phyloP scores from a whole-genome alignment of 2,797 vertebrate genomes.

The Bradypodion pumilum region DNA sequence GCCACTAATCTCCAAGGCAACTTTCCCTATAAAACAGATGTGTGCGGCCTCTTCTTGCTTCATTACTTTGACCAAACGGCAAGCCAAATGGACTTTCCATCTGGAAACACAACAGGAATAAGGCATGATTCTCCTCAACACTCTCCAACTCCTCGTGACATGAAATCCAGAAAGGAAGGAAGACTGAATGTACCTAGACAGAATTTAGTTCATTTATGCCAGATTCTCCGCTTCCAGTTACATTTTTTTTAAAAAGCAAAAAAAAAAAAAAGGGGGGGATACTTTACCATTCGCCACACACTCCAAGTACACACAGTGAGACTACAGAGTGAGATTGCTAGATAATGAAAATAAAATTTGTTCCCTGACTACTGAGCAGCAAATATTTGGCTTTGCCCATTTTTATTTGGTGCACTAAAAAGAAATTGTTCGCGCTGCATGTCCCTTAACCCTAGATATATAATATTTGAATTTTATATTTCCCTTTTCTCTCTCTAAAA shows the following conservation, averaged over 20 bases:
- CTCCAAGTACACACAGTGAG: not conserved
- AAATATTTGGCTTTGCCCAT: constrained; percentile 4
- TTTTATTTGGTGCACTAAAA: constrained; percentile 13
- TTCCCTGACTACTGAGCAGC: not conserved
- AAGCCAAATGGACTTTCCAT: constrained; percentile 42
- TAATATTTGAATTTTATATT: not conserved
- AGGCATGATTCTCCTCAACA: not conserved
- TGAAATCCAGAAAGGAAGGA: constrained; percentile 8
- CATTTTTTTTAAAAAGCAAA: not conserved
- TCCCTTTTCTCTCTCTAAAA: constrained; percentile 1
- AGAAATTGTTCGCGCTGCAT: not conserved
- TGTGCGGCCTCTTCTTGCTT: constrained; percentile 12
- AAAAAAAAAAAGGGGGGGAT: not conserved
- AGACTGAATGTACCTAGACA: not conserved
- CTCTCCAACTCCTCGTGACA: not conserved
- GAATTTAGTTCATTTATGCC: not conserved
- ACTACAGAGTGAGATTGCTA: not conserved
- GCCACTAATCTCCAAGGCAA: not conserved
- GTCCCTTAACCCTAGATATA: not conserved
- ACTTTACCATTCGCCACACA: constrained; percentile 5
- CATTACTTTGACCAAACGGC: constrained; percentile 27
- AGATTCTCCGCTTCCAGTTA: not conserved
- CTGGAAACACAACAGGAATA: constrained; percentile 38
- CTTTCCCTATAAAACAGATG: constrained; percentile 36
- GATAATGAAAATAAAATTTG: not conserved